phyloP scores from a whole-genome alignment of 2,797 vertebrate species.

The Peromyscus attwateri region DNA sequence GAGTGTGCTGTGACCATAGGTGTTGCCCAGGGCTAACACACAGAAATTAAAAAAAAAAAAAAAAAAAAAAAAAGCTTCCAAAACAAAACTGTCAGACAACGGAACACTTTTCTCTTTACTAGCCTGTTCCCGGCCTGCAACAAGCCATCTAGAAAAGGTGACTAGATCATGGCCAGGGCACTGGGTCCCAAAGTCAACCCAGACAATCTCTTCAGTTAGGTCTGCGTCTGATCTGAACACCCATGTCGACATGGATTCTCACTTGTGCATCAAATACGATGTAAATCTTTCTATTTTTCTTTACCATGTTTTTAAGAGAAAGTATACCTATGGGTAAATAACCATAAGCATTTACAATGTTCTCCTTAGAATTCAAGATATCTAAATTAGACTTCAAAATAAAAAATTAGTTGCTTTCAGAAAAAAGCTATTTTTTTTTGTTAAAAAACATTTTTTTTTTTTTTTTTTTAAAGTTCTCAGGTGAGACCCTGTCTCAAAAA shows the following conservation, averaged over 20 bases:
- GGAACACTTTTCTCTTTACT: background rate
- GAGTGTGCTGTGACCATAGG: constrained; percentile 11
- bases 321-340: constrained; percentile 55
- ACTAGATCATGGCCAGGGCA: background rate
- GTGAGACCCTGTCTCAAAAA: background rate
- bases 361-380: constrained; percentile 69
- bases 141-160: background rate
- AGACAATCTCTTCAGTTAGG: background rate
- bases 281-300: background rate
- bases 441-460: constrained; percentile 6
- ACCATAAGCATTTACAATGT: constrained; percentile 5
- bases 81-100: constrained; percentile 53
- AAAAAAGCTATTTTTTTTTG: constrained; percentile 10
- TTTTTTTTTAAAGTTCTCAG: too few species aligned
- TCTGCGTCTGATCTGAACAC: background rate
- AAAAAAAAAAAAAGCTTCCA: background rate
- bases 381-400: constrained; percentile 58
- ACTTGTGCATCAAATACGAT: background rate
- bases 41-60: background rate
- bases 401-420: constrained; percentile 50
- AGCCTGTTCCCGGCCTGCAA: background rate
- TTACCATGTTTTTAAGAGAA: constrained; percentile 41
- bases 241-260: background rate
- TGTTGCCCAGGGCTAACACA: constrained; percentile 6
- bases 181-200: background rate